These are phyloP conservation scores for Amphipyra tragopoginis DNA, from an alignment of 2,888 invertebrate species.

Conservation along the genomic window DNA sequence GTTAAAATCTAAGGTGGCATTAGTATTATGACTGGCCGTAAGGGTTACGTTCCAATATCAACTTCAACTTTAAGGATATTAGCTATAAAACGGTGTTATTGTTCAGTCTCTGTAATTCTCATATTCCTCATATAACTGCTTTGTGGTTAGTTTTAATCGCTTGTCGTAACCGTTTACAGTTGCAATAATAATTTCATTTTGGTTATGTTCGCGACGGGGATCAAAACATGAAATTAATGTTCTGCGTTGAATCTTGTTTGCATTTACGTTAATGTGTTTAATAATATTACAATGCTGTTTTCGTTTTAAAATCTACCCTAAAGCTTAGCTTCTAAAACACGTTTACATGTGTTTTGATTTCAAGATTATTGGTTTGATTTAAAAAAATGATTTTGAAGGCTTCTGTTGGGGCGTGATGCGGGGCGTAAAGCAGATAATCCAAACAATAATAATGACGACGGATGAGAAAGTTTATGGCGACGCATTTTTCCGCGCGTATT, in stretches of 20 bases:
- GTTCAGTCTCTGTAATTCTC: slow-evolving; percentile 48
- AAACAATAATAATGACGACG: no score
- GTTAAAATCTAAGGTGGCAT: slow-evolving; percentile 70
- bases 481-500: no score
- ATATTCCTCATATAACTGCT: slow-evolving; percentile 62
- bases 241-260: slow-evolving; percentile 68
- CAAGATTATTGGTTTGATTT: not conserved
- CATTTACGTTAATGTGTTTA: slow-evolving; percentile 70
- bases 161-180: slow-evolving; percentile 85
- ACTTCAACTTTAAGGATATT: slow-evolving; percentile 67
- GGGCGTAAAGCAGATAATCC: no score
- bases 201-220: slow-evolving; percentile 73
- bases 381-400: not conserved
- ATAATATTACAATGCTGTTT: slow-evolving; percentile 66
- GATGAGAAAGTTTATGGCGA: no score
- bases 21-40: slow-evolving; percentile 69
- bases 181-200: slow-evolving; percentile 87
- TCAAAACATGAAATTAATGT: slow-evolving; percentile 81
- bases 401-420: no score
- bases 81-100: slow-evolving; percentile 69
- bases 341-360: slow-evolving; percentile 11
- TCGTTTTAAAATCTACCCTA: slow-evolving; percentile 67
- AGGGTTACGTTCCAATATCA: slow-evolving; percentile 72
- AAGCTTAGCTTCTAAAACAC: slow-evolving; percentile 37
- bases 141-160: slow-evolving; percentile 85